A percentile compares a stretch with the other conserved stretches of the same genome.
Conservation (phyloP, 2,113 vertebrate species). For the Sinocyclocheilus anshuiensis region DNA sequence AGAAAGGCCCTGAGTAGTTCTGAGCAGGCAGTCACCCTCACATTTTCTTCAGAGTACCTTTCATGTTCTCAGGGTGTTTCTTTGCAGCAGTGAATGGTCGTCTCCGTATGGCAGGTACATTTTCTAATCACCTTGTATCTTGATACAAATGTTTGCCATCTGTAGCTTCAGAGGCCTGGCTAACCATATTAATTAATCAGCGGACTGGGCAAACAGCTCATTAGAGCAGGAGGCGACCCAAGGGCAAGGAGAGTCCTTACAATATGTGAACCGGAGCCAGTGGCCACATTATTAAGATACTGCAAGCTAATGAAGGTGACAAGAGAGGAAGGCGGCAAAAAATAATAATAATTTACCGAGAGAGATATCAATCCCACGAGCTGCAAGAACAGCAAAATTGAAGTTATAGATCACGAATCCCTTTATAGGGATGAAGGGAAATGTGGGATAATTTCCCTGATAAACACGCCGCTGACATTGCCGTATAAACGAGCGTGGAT, state of each 20-base stretch:
- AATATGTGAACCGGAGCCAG: constrained; percentile 18
- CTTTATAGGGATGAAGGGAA: constrained; percentile 63
- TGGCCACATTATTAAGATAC: constrained; percentile 63
- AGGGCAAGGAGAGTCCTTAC: constrained; percentile 29
- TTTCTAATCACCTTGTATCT: constrained; percentile 40
- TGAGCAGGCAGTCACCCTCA: too few species aligned
- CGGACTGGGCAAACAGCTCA: constrained; percentile 53
- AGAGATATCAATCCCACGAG: constrained; percentile 69
- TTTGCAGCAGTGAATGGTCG: neutral
- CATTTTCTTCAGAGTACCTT: neutral
- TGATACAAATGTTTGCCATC: constrained; percentile 40
- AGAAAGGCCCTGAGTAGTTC: neutral
- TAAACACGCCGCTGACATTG: constrained; percentile 75
- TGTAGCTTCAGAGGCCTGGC: constrained; percentile 34
- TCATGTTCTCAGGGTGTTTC: neutral
- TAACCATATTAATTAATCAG: constrained; percentile 61
- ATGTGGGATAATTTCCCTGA: constrained; percentile 69
- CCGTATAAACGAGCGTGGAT: constrained; percentile 59
- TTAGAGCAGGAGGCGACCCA: constrained; percentile 56
- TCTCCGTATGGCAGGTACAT: neutral
- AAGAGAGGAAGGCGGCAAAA: constrained; percentile 37
- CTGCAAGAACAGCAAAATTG: constrained; percentile 71
- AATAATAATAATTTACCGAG: constrained; percentile 28
- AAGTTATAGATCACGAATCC: constrained; percentile 78
- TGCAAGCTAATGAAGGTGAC: constrained; percentile 51